These are phyloP conservation scores for Malacoraja senta DNA, from an alignment of 2,797 vertebrate genomes.

Conservation along the genomic window DNA sequence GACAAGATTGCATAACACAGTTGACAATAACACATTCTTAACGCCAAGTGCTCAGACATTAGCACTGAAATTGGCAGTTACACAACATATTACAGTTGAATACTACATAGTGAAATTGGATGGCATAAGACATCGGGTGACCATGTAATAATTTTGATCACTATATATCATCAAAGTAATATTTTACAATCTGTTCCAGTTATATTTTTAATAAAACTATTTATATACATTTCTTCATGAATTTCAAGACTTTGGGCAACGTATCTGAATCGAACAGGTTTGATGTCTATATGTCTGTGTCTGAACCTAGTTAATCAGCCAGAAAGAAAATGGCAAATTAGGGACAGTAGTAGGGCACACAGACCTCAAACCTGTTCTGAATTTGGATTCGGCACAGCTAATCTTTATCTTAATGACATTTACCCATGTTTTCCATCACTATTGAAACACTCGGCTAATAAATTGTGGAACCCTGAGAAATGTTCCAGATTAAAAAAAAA, in stretches of 20 bases:
- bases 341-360: no score
- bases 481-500: no score
- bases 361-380: background rate
- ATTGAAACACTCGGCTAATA: background rate
- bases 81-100: background rate
- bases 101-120: background rate
- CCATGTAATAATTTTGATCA: background rate
- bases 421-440: background rate
- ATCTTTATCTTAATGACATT: background rate
- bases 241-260: background rate
- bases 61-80: background rate
- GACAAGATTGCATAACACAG: background rate
- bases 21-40: background rate
- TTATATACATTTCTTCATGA: background rate
- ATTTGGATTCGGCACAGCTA: background rate
- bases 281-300: background rate
- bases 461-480: background rate
- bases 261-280: background rate
- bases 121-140: no score
- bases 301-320: background rate
- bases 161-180: background rate
- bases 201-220: background rate
- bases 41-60: background rate
- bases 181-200: background rate
- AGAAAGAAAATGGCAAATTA: background rate